These are phyloP conservation scores for Drosophila maculinotata DNA, from an alignment of 2,888 invertebrate genomes.

Conservation along the genomic window DNA sequence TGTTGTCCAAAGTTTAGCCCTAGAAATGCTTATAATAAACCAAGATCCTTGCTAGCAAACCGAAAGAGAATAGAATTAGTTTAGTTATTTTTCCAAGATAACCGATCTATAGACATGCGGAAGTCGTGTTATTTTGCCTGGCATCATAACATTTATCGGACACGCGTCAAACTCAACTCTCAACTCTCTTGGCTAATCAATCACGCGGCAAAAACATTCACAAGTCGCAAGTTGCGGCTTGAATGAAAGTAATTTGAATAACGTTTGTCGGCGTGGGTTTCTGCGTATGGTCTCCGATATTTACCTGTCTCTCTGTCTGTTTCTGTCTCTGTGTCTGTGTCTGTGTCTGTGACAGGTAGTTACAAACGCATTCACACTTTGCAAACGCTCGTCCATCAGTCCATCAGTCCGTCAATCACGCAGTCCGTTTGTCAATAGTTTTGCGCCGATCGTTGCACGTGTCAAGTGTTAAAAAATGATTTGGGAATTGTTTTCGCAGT, in stretches of 20 bases:
- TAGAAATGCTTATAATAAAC: too few species aligned
- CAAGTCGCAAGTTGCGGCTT: constrained; percentile 46
- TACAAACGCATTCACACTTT: constrained; percentile 57
- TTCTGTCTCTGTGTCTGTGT: too few species aligned
- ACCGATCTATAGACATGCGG: constrained; percentile 44
- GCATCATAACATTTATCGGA: constrained; percentile 30
- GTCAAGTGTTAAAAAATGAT: constrained; percentile 55
- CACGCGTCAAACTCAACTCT: constrained; percentile 35
- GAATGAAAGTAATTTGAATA: constrained; percentile 74
- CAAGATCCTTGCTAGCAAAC: not conserved
- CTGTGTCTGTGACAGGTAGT: constrained; percentile 54
- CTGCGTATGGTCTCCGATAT: constrained; percentile 20
- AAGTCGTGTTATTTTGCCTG: constrained; percentile 32
- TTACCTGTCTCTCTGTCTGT: too few species aligned
- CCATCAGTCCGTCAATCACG: constrained; percentile 17
- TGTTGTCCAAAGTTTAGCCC: too few species aligned
- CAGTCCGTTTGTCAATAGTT: constrained; percentile 42
- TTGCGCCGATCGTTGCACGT: constrained; percentile 54
- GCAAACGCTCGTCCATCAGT: constrained; percentile 37
- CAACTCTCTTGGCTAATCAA: constrained; percentile 55
- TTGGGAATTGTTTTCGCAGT: constrained; percentile 17
- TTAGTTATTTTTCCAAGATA: constrained; percentile 2
- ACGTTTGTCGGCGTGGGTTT: constrained; percentile 53
- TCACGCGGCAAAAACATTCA: constrained; percentile 65
- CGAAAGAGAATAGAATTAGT: not conserved